Percentiles rank a stretch among this genome's conserved stretches.
phyloP scores from a whole-genome alignment of 2,888 invertebrate genomes.

The Holacanthella duospinosa region DNA sequence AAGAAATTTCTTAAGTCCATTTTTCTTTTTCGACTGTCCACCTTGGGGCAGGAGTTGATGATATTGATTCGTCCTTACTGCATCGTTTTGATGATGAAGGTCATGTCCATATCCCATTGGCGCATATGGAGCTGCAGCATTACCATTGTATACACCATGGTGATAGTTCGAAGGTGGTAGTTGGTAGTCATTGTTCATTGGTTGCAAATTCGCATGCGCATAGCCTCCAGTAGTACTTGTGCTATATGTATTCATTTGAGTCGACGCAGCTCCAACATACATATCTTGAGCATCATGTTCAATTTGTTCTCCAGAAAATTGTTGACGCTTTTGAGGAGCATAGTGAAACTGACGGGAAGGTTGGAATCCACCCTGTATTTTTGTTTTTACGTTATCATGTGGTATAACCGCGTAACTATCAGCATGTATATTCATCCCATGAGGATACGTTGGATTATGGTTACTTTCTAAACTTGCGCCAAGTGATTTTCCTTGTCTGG shows the following conservation, averaged over 20 bases:
- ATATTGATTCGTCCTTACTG: no score
- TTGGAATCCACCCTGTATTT: background rate
- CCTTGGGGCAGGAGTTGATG: background rate
- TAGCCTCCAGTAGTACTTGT: background rate
- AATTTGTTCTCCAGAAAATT: background rate
- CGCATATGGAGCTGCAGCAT: no score
- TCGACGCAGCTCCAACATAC: no score
- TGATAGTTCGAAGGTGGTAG: no score
- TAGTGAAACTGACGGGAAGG: background rate
- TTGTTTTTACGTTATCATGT: background rate
- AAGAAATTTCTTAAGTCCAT: background rate
- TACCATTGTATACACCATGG: no score
- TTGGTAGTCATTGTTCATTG: background rate
- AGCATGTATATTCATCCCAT: background rate
- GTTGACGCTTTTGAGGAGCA: background rate
- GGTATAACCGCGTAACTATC: background rate
- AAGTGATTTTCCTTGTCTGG: background rate
- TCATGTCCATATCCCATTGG: background rate
- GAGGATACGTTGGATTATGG: no score
- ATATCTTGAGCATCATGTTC: background rate
- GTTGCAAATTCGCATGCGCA: background rate
- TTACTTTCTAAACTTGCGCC: no score
- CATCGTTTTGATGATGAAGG: background rate
- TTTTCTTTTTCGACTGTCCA: background rate
- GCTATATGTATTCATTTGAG: no score